A percentile compares a stretch with the other conserved stretches of the same genome.
Conservation (phyloP, 2,888 invertebrate species). For the Iselma pallidipennis region DNA sequence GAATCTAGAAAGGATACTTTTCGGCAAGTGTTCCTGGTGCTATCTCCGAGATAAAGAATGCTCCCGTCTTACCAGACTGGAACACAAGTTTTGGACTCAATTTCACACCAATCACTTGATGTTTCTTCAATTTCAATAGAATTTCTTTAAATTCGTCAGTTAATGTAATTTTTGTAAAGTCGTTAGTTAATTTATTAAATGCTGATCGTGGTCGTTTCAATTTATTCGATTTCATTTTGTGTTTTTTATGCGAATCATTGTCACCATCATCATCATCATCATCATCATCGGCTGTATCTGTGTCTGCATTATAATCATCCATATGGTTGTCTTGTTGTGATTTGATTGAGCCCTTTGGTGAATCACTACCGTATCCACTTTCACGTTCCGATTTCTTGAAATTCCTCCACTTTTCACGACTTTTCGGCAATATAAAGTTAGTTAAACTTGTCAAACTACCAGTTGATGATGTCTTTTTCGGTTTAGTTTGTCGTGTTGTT, state of each 20-base stretch:
- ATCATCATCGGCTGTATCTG: slow-evolving; percentile 46
- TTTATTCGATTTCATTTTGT: slow-evolving; percentile 17
- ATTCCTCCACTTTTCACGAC: slow-evolving; percentile 42
- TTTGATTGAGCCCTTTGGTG: slow-evolving; percentile 57
- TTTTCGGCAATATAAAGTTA: slow-evolving; percentile 46
- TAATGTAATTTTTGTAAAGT: not conserved
- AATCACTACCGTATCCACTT: slow-evolving; percentile 66
- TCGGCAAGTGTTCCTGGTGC: slow-evolving; percentile 58
- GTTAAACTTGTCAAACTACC: slow-evolving; percentile 48
- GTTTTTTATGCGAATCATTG: slow-evolving; percentile 16
- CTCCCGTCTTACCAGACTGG: slow-evolving; percentile 34
- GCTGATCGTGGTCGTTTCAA: slow-evolving; percentile 11
- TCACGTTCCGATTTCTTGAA: slow-evolving; percentile 56
- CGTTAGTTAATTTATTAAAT: not conserved
- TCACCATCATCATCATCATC: slow-evolving; percentile 40
- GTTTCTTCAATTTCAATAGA: slow-evolving; percentile 35
- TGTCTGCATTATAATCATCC: slow-evolving; percentile 36
- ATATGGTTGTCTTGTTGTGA: slow-evolving; percentile 28
- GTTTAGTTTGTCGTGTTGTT: slow-evolving; percentile 21
- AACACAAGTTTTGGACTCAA: slow-evolving; percentile 35
- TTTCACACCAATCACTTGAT: slow-evolving; percentile 41
- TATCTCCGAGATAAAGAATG: slow-evolving; percentile 59
- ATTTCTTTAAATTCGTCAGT: slow-evolving; percentile 50
- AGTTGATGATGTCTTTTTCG: slow-evolving; percentile 42
- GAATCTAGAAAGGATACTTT: slow-evolving; percentile 49